These are phyloP conservation scores for Archocentrus centrarchus DNA, from an alignment of 2,113 vertebrate species.

Conservation along the genomic window DNA sequence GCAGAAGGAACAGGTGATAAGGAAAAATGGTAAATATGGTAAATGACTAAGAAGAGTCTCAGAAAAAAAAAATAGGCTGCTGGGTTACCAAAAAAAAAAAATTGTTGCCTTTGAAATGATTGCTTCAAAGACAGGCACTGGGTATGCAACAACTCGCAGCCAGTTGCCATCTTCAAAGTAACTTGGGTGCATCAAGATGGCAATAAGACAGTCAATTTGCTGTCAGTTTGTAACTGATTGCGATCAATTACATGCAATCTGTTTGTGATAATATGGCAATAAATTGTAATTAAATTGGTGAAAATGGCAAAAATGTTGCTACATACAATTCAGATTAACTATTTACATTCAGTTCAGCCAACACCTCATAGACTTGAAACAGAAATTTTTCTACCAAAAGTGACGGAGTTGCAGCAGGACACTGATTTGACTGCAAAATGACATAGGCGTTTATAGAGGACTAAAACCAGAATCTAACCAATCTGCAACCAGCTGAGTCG, in stretches of 20 bases:
- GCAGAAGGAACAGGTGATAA: not conserved
- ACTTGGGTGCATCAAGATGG: not conserved
- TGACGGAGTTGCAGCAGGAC: accelerated
- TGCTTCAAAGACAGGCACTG: not conserved
- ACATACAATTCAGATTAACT: not conserved
- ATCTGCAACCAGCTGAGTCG: not conserved
- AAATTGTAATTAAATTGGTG: not conserved
- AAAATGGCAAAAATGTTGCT: not conserved
- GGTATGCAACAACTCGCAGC: not conserved
- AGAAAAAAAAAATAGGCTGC: not conserved
- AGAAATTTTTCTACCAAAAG: not conserved
- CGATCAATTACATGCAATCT: not conserved
- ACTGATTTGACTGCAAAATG: not conserved
- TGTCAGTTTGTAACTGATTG: not conserved
- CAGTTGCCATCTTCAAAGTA: not conserved
- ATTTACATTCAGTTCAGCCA: not conserved
- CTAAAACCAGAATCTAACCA: not conserved
- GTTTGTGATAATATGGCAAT: not conserved
- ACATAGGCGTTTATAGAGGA: not conserved
- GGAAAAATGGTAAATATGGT: not conserved
- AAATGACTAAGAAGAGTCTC: not conserved
- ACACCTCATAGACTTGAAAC: not conserved
- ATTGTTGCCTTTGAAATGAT: not conserved
- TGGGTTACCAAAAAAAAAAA: not conserved
- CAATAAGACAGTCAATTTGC: not conserved